Evolutionary conservation across 2,113 vertebrate genomes (phyloP).

Genomic region (Gymnarchus niloticus): DNA sequence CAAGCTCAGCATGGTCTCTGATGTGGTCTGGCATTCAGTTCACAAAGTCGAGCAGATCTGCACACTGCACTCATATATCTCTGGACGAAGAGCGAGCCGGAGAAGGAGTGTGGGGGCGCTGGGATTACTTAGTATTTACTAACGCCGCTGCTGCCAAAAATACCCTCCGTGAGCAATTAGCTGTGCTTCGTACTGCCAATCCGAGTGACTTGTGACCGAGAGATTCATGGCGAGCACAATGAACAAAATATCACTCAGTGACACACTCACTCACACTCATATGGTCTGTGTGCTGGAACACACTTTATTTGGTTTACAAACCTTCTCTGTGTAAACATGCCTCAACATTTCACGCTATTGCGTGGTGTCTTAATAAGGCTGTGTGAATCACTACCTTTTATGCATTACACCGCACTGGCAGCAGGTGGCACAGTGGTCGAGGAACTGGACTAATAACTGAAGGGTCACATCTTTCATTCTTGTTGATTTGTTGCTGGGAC

Average conservation of each 20-base stretch:
- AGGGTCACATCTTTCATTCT: not conserved
- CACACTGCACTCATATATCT: slow-evolving; percentile 70
- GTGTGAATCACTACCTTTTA: not conserved
- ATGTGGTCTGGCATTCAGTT: slow-evolving; percentile 87
- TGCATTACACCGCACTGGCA: not conserved
- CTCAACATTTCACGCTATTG: not conserved
- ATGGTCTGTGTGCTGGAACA: slow-evolving; percentile 11
- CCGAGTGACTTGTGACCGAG: slow-evolving; percentile 3
- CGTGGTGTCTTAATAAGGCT: not conserved
- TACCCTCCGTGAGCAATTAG: slow-evolving; percentile 25
- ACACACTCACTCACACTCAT: slow-evolving; percentile 11
- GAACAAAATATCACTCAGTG: slow-evolving; percentile 21
- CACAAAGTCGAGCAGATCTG: slow-evolving; percentile 72
- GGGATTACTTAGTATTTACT: slow-evolving; percentile 28
- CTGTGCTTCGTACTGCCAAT: slow-evolving; percentile 9
- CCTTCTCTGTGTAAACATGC: not conserved
- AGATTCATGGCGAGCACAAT: slow-evolving; percentile 26
- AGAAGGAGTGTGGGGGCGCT: not conserved
- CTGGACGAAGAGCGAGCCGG: slow-evolving; percentile 39
- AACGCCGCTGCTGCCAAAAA: slow-evolving; percentile 20
- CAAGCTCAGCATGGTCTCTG: slow-evolving; percentile 72
- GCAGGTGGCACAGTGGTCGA: not conserved
- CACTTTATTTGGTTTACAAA: not conserved
- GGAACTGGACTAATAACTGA: not conserved
- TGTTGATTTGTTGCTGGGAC: not conserved